Evolutionary conservation across 1,140 invertebrate genomes (phyloP).

Genomic region (Scaptomyza pallida): DNA sequence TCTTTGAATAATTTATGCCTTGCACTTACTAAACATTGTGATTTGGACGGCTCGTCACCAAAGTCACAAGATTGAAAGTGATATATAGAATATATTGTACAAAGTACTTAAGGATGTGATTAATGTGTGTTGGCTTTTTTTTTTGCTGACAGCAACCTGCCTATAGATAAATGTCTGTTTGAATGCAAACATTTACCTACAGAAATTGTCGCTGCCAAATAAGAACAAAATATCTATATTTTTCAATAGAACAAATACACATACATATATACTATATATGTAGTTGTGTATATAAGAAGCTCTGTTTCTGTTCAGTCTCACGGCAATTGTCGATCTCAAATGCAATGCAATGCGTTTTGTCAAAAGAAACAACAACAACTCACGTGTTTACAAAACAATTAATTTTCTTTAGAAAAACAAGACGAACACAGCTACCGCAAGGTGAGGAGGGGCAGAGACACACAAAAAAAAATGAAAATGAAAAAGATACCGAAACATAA

Average conservation of each 20-base stretch:
- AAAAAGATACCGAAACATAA: constrained; percentile 82
- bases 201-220: constrained; percentile 42
- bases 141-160: constrained; percentile 41
- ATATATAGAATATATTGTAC: constrained; percentile 45
- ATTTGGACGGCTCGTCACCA: constrained; percentile 43
- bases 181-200: constrained; percentile 45
- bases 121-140: constrained; percentile 55
- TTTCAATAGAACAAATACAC: constrained; percentile 22
- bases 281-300: background rate
- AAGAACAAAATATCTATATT: constrained; percentile 25
- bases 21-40: constrained; percentile 37
- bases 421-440: constrained; percentile 23
- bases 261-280: constrained; percentile 16
- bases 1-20: constrained; percentile 45
- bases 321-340: constrained; percentile 28
- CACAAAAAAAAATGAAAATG: constrained; percentile 45
- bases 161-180: constrained; percentile 41
- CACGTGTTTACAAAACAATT: constrained; percentile 80
- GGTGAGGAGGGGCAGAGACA: no score
- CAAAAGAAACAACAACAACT: constrained; percentile 31
- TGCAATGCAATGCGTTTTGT: constrained; percentile 30
- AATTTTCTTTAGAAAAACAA: constrained; percentile 76
- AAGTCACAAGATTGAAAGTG: constrained; percentile 65
- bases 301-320: constrained; percentile 48
- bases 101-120: constrained; percentile 49